These are phyloP conservation scores for Tenualosa ilisha DNA, from an alignment of 2,797 vertebrate species.

Conservation along the genomic window DNA sequence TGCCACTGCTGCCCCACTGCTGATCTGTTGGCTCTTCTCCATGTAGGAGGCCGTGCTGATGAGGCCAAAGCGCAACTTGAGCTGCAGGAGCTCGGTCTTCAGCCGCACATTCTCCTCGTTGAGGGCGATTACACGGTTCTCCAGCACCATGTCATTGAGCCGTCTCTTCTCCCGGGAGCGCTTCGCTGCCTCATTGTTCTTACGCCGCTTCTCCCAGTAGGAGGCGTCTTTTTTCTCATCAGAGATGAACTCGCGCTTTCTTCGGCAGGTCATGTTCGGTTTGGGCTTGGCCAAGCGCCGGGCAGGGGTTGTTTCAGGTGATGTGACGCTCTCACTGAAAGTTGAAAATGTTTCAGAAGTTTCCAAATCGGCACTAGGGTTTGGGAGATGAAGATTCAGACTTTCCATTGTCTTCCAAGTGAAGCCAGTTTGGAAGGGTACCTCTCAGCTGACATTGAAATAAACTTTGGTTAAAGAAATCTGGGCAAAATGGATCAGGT, in stretches of 20 bases:
- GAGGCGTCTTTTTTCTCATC: constrained; percentile 86
- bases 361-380: constrained; percentile 64
- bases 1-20: constrained; percentile 42
- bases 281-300: constrained; percentile 69
- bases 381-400: constrained; percentile 66
- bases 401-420: constrained; percentile 71
- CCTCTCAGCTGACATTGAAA: constrained; percentile 57
- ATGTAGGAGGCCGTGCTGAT: constrained; percentile 79
- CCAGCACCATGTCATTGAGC: constrained; percentile 82
- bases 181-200: constrained; percentile 86
- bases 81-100: constrained; percentile 80
- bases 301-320: constrained; percentile 57
- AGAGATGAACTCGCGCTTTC: constrained; percentile 83
- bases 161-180: constrained; percentile 83
- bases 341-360: constrained; percentile 58
- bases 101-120: constrained; percentile 83
- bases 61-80: constrained; percentile 82
- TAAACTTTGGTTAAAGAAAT: background rate
- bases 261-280: constrained; percentile 65
- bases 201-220: constrained; percentile 84
- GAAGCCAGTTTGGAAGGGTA: constrained; percentile 63
- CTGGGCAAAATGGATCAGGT: constrained; percentile 31
- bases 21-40: constrained; percentile 81
- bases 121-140: constrained; percentile 81
- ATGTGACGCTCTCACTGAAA: constrained; percentile 60